Evolutionary conservation across 1,140 invertebrate genomes (phyloP).

Genomic region (Thaumatotibia leucotreta): DNA sequence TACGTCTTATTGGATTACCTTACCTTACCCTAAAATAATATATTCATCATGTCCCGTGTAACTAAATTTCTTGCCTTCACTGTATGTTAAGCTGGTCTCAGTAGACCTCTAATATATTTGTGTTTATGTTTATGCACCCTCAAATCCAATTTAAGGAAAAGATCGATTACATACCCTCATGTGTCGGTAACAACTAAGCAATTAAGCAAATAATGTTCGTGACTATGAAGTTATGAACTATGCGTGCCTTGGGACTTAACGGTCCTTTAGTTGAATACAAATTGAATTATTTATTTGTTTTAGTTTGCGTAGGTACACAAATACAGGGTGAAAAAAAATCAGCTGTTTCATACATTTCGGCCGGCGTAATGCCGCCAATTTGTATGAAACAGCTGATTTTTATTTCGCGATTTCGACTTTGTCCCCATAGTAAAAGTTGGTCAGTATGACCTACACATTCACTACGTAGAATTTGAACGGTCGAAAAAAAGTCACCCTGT

Average conservation of each 20-base stretch:
- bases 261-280: neutral
- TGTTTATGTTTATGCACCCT: slow-evolving; percentile 5
- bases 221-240: slow-evolving; percentile 13
- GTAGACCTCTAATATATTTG: slow-evolving; percentile 3
- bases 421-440: too few species aligned
- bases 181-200: slow-evolving; percentile 4
- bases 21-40: slow-evolving; percentile 6
- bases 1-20: neutral
- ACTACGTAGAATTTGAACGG: too few species aligned
- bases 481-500: too few species aligned
- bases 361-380: too few species aligned
- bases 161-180: slow-evolving; percentile 10
- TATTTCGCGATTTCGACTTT: too few species aligned
- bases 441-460: too few species aligned
- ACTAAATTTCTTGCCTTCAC: neutral
- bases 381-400: too few species aligned
- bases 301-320: neutral
- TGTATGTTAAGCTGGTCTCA: neutral
- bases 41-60: slow-evolving; percentile 1
- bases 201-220: slow-evolving; percentile 12
- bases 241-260: neutral
- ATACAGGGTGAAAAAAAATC: too few species aligned
- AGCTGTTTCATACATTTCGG: too few species aligned
- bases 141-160: slow-evolving; percentile 7
- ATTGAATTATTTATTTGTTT: neutral